Conservation (phyloP, 2,113 vertebrate genomes). For the Lepisosteus osseus region DNA sequence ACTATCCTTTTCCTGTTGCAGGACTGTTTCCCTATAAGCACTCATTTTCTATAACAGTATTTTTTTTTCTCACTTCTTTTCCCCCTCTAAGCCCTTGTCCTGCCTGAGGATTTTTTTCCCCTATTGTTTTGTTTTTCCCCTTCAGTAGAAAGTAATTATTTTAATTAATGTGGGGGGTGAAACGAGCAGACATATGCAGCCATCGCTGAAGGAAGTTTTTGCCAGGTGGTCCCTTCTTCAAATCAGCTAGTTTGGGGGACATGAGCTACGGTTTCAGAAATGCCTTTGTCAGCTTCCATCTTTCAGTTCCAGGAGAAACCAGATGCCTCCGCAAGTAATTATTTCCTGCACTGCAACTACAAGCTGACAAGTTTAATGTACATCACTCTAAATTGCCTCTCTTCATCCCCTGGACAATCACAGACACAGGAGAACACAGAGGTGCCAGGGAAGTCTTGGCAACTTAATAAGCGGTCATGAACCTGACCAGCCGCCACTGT, state of each 20-base stretch:
- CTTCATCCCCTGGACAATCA: conserved; percentile 38
- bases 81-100: background rate
- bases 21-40: background rate
- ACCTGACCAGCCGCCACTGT: conserved; percentile 23
- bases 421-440: conserved; percentile 10
- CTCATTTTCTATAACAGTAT: background rate
- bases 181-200: conserved; percentile 42
- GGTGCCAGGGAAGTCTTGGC: conserved; percentile 25
- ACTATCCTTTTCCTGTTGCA: no score
- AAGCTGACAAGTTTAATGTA: conserved; percentile 44
- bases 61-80: background rate
- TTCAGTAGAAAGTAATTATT: conserved; percentile 34
- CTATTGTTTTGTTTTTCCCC: background rate
- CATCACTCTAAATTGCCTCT: conserved; percentile 46
- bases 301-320: conserved; percentile 34
- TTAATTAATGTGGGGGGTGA: conserved; percentile 37
- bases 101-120: background rate
- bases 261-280: conserved; percentile 27
- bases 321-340: conserved; percentile 50
- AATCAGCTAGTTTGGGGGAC: conserved; percentile 20
- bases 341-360: conserved; percentile 40
- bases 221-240: conserved; percentile 46
- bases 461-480: conserved; percentile 36
- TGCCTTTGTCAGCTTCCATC: conserved; percentile 40
- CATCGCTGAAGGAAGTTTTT: conserved; percentile 40